Conservation (phyloP, 2,113 vertebrate genomes). For the Orycteropus afer region DNA sequence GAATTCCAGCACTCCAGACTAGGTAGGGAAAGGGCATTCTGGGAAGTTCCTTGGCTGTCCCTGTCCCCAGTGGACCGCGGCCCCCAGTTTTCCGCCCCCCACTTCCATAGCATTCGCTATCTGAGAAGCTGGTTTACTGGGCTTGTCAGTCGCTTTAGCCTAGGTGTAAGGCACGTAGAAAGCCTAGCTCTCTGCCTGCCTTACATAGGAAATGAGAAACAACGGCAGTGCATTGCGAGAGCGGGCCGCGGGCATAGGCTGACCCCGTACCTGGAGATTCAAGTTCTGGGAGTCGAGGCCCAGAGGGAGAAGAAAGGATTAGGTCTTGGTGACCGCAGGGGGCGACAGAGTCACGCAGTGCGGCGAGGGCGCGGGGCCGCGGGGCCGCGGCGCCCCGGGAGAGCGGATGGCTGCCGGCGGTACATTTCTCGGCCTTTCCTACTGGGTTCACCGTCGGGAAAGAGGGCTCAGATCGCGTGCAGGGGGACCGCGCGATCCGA, state of each 20-base stretch:
- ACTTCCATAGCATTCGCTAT: too few species aligned
- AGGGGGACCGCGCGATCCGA: background rate
- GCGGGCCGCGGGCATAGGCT: background rate
- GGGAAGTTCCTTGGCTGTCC: background rate
- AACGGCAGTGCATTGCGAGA: background rate
- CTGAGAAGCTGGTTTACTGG: background rate
- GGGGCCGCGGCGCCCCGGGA: background rate
- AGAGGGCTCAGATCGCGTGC: background rate
- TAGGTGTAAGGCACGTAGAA: background rate
- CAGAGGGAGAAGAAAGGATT: background rate
- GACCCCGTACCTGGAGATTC: background rate
- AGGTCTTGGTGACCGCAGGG: background rate
- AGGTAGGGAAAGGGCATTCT: background rate
- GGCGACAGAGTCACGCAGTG: slow-evolving; percentile 16
- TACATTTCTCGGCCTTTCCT: background rate
- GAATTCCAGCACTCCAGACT: background rate
- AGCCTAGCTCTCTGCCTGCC: accelerated
- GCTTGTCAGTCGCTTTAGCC: background rate
- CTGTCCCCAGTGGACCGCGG: background rate
- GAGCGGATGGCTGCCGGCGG: background rate
- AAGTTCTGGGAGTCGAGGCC: background rate
- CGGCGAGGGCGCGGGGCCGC: too few species aligned
- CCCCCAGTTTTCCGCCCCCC: background rate
- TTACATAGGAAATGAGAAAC: background rate
- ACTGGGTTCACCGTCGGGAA: background rate